Evolutionary conservation across 2,888 invertebrate genomes (phyloP).

Genomic region (Bombyx huttoni): DNA sequence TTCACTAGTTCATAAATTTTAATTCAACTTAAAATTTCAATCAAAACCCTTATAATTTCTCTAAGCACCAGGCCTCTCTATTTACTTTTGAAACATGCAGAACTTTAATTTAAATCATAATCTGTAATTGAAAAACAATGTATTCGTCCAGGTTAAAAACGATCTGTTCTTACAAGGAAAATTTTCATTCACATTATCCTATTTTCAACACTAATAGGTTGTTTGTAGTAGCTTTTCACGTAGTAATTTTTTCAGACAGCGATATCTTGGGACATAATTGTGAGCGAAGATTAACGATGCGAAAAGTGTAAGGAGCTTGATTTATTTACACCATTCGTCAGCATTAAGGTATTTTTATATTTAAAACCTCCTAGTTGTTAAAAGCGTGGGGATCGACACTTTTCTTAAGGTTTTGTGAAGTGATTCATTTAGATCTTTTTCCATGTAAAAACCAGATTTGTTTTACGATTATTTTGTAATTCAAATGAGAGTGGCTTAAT

Average conservation of each 20-base stretch:
- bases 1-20: too few species aligned
- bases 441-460: too few species aligned
- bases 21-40: too few species aligned
- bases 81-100: too few species aligned
- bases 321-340: constrained; percentile 40
- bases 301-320: constrained; percentile 31
- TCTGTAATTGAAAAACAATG: not conserved
- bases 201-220: not conserved
- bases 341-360: constrained; percentile 19
- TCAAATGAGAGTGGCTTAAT: too few species aligned
- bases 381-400: not conserved
- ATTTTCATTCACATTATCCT: not conserved
- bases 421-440: too few species aligned
- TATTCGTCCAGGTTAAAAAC: too few species aligned
- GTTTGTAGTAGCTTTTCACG: not conserved
- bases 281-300: constrained; percentile 21
- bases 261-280: constrained; percentile 10
- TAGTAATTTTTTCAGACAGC: not conserved
- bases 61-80: too few species aligned
- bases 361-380: too few species aligned
- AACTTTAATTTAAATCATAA: not conserved
- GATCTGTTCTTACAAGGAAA: not conserved
- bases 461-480: too few species aligned
- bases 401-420: not conserved
- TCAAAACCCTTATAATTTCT: too few species aligned